Conservation (phyloP, 1,140 invertebrate species). For the Liolophura sinensis region DNA sequence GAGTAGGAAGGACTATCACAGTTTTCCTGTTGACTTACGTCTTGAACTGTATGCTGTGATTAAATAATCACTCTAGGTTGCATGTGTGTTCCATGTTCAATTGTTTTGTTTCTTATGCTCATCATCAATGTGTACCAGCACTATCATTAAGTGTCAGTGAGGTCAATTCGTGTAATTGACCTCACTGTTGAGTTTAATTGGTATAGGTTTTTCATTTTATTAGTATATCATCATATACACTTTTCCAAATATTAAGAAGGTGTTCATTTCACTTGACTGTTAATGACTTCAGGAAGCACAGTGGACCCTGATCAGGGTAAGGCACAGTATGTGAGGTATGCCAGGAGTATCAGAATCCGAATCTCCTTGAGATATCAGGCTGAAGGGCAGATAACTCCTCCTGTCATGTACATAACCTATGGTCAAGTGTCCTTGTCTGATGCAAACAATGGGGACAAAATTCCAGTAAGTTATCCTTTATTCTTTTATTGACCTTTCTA, state of each 20-base stretch:
- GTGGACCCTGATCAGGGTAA: slow-evolving; percentile 2
- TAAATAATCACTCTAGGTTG: no score
- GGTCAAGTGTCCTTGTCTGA: slow-evolving; percentile 22
- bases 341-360: slow-evolving; percentile 41
- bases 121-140: no score
- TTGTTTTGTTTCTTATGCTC: no score
- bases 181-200: no score
- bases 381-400: slow-evolving; percentile 58
- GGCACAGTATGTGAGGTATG: slow-evolving; percentile 41
- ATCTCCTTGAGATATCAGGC: slow-evolving; percentile 45
- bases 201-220: background rate
- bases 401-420: slow-evolving; percentile 56
- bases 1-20: no score
- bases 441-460: slow-evolving; percentile 25
- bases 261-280: background rate
- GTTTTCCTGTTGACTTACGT: no score
- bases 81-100: no score
- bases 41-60: no score
- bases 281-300: background rate
- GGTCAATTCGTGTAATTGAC: no score
- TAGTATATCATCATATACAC: background rate
- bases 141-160: no score
- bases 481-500: slow-evolving; percentile 1
- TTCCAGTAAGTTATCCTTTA: slow-evolving; percentile 32
- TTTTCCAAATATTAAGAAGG: background rate